A percentile compares a stretch with the other conserved stretches of the same genome.
Conservation (phyloP, 2,888 invertebrate genomes). For the Octodonta nipae region DNA sequence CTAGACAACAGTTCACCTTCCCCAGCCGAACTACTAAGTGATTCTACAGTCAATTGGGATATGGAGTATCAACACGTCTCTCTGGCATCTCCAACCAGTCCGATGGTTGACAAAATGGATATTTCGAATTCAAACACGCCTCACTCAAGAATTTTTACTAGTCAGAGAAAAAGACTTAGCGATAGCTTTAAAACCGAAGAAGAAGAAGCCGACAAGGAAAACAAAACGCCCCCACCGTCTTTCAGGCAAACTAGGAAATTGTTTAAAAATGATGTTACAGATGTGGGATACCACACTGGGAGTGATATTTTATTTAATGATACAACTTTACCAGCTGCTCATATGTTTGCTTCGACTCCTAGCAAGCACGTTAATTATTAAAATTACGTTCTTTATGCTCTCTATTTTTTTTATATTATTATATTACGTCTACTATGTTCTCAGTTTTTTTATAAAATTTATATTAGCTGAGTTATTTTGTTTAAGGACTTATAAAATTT, state of each 20-base stretch:
- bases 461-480: too few relatives aligned
- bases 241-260: constrained; percentile 16
- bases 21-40: constrained; percentile 14
- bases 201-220: constrained; percentile 16
- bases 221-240: constrained; percentile 9
- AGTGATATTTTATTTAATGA: too few relatives aligned
- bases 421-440: too few relatives aligned
- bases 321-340: constrained; percentile 16
- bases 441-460: too few relatives aligned
- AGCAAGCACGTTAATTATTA: too few relatives aligned
- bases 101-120: constrained; percentile 25
- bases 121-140: constrained; percentile 29
- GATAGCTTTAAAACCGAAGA: constrained; percentile 30
- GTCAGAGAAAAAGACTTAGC: constrained; percentile 33
- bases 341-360: constrained; percentile 31
- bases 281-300: constrained; percentile 29
- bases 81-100: constrained; percentile 19
- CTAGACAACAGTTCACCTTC: constrained; percentile 8
- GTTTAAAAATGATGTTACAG: constrained; percentile 22
- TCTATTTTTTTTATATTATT: too few relatives aligned
- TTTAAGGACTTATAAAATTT: too few relatives aligned
- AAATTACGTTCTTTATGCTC: too few relatives aligned
- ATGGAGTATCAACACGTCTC: constrained; percentile 31
- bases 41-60: constrained; percentile 30
- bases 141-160: constrained; percentile 28